Base-by-base conservation (phyloP, 1,140 invertebrate genomes). In the Pygmarrhopalites habei region DNA sequence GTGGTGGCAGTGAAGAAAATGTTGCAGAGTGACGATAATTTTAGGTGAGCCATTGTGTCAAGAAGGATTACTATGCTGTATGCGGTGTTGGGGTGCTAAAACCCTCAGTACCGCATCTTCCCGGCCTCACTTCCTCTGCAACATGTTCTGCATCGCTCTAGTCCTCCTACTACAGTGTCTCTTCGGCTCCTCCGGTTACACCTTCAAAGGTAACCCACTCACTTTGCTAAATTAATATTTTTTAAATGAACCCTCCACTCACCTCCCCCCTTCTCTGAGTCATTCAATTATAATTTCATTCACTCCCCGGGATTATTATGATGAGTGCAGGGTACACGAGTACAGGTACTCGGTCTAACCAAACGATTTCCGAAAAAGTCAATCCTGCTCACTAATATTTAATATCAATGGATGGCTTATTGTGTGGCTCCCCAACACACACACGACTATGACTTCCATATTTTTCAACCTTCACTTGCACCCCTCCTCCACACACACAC, bases 101-200 rank as follows among this genome's bases (percentile, higher is more conserved):
- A 43, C 59, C 59, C 28, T 60, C 29, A 39, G 61, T 58, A 53
- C 68, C 68, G 64, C 64, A 65, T 66, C 62, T 60, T 65, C 65
- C 49, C 59, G 39, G 58, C 26, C 47, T 62, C 60, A 57, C 39
- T 61, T 66, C n/a, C 61, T 64, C 49, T 65, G 58, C 68, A 70
- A 67, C 68, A 70, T 70, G 68, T 65, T 70, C 68, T 70, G 68
- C 68, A 70, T 67, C 56, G 65, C 65, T 60, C 65, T 70, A 49
- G 56, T 70, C 58, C 68, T 70, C 61, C 65, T 70, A 32, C 65
- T 70, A 63, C 65, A 70, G 51, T 67, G 65, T 70, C 68, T 70
- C 63, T 70, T 70, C 55, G 65, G 65, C 56, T 67, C 65, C 62
- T 70, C 57, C 39, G 68, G 68, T 59, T 70, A 70, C 63, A 70